Base-by-base conservation (phyloP, 2,888 invertebrate genomes). In the Parnassius apollo region DNA sequence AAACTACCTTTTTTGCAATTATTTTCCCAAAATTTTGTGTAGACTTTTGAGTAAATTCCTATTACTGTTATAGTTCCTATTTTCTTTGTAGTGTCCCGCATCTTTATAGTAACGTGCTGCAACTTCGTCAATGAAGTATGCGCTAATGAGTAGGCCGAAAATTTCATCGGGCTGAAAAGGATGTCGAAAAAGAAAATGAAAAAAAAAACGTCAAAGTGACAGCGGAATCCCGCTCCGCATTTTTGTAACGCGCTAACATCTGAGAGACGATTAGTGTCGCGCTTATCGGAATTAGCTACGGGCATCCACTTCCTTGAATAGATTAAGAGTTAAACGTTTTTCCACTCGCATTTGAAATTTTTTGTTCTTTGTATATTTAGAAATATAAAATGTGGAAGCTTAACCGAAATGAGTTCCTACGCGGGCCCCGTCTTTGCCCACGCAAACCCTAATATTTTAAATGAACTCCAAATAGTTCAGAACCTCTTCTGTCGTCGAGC, bases 211-310 rank as follows among this genome's bases (percentile, higher is more conserved):
- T 66, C 59, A 57, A 66, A 65, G 62, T 54, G 68, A 61, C 65
- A 64, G 51, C 65, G 70, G 75, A 77, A 78, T 81, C 75, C 66
- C 66, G 70, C 68, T 68, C 71, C 70, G 69, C 76, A 75, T 80
- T 78, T 79, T 81, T 82, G 77, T 81, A 75, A 74, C 76, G 70
- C 69, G 67, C 66, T 70, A 77, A 80, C 78, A 78, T 77, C 73
- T 66, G 68, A 69, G 66, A 66, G 74, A 70, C 82, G 83, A 88
- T 89, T 88, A 88, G 88, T 80, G 86, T 80, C 82, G 71, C 71
- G 70, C 73, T 70, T 68, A 73, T 79, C 84, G 80, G 83, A 89
- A 85, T 88, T 85, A 83, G 80, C 75, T 74, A 71, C 80, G 78
- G 76, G 77, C 81, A 77, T 72, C 76, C 80, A 85, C 85, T 88